Evolutionary conservation across 2,888 invertebrate species (phyloP), one percentile per base, ranked within the genome.

Genomic region (Chrysotoxum bicinctum): DNA sequence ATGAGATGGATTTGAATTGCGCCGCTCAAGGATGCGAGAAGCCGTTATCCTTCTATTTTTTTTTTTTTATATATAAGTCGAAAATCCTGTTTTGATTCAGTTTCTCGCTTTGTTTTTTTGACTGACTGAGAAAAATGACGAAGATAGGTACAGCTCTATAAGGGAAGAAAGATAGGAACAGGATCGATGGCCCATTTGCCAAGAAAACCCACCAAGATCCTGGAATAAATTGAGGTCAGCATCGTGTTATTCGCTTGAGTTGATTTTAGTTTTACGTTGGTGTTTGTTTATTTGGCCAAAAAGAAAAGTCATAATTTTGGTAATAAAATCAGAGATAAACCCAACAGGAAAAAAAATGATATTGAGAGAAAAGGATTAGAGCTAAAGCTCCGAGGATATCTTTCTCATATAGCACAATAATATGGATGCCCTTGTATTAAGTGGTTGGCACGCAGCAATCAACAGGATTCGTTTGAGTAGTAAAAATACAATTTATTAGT

Each of bases 231-330:
- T 70, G 43, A 37, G 72, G 70, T n/a, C n/a, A n/a, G 16, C 69
- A 75, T 48, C 80, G 50, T 76, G 70, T 50, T 64, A 70, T 48
- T 50, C 64, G 70, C 40, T 77, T 77, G 52, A 72, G 66, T 77
- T 68, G 58, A 37, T 68, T 77, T 30, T 69, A 43, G 60, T 70
- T 81, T 64, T 64, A 64, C 48, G 70, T 72, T 70, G 23, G 58
- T 45, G 43, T 43, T 70, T 21, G 58, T 58, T 64, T 35, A 48
- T 76, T 50, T 40, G 23, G 56, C 60, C 79, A 14, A 32, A 32
- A 68, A 70, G n/a, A 40, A 56, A 82, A 77, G 58, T 45, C 58
- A 82, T 77, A 82, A 77, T 60, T 77, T 73, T 14, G 14, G 66
- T 43, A 60, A 66, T 52, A 40, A 77, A 73, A 72, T 50, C 66